phyloP scores from a whole-genome alignment of 2,888 invertebrate genomes.

The Micropterix aruncella region DNA sequence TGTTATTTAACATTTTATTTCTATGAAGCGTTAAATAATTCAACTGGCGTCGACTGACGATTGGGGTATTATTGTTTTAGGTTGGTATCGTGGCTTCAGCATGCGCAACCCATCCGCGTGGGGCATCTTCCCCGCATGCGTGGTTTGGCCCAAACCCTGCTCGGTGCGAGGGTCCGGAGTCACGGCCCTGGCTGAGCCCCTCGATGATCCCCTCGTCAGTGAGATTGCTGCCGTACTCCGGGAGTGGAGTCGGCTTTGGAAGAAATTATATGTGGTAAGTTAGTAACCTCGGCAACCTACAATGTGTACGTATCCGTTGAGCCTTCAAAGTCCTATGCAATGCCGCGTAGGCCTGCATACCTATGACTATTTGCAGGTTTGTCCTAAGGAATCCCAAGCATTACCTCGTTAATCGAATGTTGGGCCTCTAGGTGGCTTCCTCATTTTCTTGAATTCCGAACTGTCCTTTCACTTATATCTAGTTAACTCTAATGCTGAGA shows the following conservation, averaged over 20 bases:
- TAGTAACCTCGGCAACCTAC: slow-evolving; percentile 3
- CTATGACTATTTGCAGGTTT: too few species aligned
- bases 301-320: not conserved
- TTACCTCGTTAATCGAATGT: too few species aligned
- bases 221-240: slow-evolving; percentile 83
- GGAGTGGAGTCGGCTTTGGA: slow-evolving; percentile 93
- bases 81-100: slow-evolving; percentile 79
- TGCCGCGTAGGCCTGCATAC: too few species aligned
- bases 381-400: too few species aligned
- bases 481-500: too few species aligned
- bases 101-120: slow-evolving; percentile 45
- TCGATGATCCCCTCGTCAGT: slow-evolving; percentile 80
- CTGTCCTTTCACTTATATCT: too few species aligned
- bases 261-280: slow-evolving; percentile 79
- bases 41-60: not conserved
- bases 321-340: not conserved
- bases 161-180: slow-evolving; percentile 63
- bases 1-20: slow-evolving; percentile 9
- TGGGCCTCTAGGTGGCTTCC: too few species aligned
- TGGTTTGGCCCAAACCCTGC: slow-evolving; percentile 72
- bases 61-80: not conserved
- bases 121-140: slow-evolving; percentile 41
- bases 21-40: not conserved
- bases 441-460: too few species aligned
- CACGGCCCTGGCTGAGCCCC: slow-evolving; percentile 72